phyloP scores from a whole-genome alignment of 53 echinoderm and acorn worm genomes.

The Echinarachnius parma region DNA sequence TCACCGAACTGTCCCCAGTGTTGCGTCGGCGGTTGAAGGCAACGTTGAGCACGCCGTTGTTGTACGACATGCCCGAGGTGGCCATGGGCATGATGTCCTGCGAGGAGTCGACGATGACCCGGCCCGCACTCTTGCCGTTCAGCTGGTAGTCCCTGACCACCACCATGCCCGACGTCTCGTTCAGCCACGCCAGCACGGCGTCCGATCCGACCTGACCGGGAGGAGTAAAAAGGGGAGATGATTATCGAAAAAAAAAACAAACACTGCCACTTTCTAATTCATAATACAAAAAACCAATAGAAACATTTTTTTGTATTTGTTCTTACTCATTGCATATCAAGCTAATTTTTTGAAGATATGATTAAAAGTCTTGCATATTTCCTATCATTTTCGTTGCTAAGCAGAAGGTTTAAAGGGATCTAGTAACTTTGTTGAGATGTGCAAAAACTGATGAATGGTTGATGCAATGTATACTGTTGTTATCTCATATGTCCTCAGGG shows the following conservation, averaged over 20 bases:
- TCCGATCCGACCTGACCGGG: constrained; percentile 59
- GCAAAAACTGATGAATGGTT: no score
- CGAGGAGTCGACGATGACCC: constrained; percentile 50
- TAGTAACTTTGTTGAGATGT: no score
- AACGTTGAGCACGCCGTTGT: constrained; percentile 55
- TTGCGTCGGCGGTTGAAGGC: constrained; percentile 60
- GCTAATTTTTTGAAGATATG: not conserved
- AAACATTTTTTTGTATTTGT: not conserved
- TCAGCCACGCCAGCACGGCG: constrained; percentile 64
- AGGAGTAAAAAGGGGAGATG: constrained; percentile 1
- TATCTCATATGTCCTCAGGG: no score
- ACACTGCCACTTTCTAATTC: no score
- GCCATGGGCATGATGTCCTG: constrained; percentile 51
- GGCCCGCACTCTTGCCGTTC: constrained; percentile 15
- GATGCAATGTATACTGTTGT: no score
- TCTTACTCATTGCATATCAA: not conserved
- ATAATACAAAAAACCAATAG: no score
- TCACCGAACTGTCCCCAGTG: constrained; percentile 51
- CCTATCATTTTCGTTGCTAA: no score
- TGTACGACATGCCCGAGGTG: constrained; percentile 18
- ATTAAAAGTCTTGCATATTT: no score
- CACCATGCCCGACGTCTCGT: constrained; percentile 36
- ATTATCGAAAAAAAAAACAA: no score
- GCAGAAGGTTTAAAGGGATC: no score
- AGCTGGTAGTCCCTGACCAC: constrained; percentile 64